Evolutionary conservation across 2,113 vertebrate species (phyloP), one percentile per base, ranked within the genome.

Genomic region (Alligator sinensis): DNA sequence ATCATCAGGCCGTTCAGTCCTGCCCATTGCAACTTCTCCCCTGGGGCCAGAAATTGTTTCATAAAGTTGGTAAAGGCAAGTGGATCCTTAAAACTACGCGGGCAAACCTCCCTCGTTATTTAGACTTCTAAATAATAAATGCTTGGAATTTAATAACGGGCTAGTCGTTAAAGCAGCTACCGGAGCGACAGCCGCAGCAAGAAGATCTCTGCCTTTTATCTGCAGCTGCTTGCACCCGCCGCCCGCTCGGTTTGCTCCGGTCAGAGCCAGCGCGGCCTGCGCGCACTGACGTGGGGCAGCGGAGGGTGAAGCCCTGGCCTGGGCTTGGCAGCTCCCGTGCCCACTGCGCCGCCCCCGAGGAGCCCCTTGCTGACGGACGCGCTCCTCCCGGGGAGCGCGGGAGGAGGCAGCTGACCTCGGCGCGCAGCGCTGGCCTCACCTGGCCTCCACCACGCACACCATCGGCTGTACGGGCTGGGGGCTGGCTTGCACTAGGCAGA

Each of bases 21-120:
- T 96, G 95, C 95, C 94, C 93, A 57, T 95, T 84, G 81, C 89
- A 86, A 82, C 94, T 94, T 86, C 22, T 89, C 95, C 90, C 82
- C 57, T 83, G 91, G 87, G 80, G 54, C 28, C 21, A 61, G 90
- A 84, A 62, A 59, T 84, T 81, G 85, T 82, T 89, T 91, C 82
- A 70, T 87, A 89, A 86, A 3, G 5, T 27, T 84, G 57, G 74
- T 66, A 93, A 81, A 91, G 79, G 75, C 72, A 84, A 78, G 34
- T 9, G 77, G 93, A 87, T 79, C 79, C 85, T 81, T 88, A 72
- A 84, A 90, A 7, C 47, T 13, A 47, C 34, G 24, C 22, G 11
- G 57, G 15, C 27, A 22, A 7, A 8, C 77, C 47, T 47, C 47
- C 64, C 57, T 82, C 24, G 1, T 76, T 72, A 60, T 72, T 80